phyloP scores from a whole-genome alignment of 2,113 vertebrate genomes.

The Limnothrissa miodon region DNA sequence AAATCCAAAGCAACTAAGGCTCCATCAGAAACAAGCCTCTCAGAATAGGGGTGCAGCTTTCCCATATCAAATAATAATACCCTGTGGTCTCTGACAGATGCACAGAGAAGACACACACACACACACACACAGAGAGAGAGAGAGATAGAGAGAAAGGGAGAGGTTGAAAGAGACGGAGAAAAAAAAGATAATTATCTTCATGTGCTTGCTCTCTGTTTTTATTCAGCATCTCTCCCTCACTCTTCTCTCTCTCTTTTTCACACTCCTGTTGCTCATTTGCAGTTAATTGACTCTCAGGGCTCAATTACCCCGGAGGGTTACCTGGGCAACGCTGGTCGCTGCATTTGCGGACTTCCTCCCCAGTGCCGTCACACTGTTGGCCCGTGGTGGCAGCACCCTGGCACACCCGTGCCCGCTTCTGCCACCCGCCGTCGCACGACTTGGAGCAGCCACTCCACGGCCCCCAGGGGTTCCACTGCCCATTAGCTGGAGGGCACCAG shows the following conservation, averaged over 20 bases:
- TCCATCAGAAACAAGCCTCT: not conserved
- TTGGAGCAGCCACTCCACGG: constrained; percentile 98
- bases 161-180: not conserved
- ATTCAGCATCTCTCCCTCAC: constrained; percentile 29
- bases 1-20: constrained; percentile 3
- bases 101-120: constrained; percentile 10
- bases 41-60: not conserved
- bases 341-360: constrained; percentile 91
- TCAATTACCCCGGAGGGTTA: constrained; percentile 64
- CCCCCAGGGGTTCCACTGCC: constrained; percentile 98
- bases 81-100: constrained; percentile 26
- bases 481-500: constrained; percentile 78
- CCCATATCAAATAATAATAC: constrained; percentile 41
- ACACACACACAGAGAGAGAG: not conserved
- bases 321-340: constrained; percentile 96
- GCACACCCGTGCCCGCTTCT: constrained; percentile 85
- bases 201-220: constrained; percentile 28
- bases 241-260: not conserved
- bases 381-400: constrained; percentile 85
- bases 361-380: constrained; percentile 87
- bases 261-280: constrained; percentile 10
- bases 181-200: constrained; percentile 36
- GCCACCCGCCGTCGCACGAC: constrained; percentile 96
- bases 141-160: not conserved
- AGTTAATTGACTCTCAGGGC: constrained; percentile 40